A percentile compares a stretch with the other conserved stretches of the same genome.
Conservation (phyloP, 1,140 invertebrate species). For the Hycleus cichorii region DNA sequence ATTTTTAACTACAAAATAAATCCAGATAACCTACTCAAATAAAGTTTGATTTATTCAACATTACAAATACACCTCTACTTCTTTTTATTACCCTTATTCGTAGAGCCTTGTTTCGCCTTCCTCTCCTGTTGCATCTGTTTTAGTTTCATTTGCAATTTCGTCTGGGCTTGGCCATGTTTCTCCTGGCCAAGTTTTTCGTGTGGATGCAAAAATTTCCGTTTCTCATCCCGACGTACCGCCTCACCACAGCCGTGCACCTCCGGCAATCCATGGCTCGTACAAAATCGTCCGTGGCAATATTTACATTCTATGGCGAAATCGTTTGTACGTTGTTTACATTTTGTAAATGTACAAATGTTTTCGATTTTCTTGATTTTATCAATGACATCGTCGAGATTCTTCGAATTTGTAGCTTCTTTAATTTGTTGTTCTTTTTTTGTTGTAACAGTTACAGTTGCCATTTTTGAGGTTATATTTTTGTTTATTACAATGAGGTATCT, state of each 20-base stretch:
- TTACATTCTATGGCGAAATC: conserved; percentile 39
- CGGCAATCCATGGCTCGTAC: conserved; percentile 37
- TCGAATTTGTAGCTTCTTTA: conserved; percentile 29
- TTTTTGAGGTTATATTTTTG: no score
- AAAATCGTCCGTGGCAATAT: conserved; percentile 38
- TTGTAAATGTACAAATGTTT: conserved; percentile 35
- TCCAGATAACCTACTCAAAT: background rate
- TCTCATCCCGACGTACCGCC: conserved; percentile 37
- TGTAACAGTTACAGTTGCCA: background rate
- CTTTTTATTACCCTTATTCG: conserved; percentile 32
- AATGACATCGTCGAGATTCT: conserved; percentile 33
- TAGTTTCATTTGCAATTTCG: conserved; percentile 37
- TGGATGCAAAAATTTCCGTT: conserved; percentile 35
- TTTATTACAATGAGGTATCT: no score
- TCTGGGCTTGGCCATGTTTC: conserved; percentile 35
- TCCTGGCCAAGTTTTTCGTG: conserved; percentile 32
- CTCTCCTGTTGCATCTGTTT: conserved; percentile 39
- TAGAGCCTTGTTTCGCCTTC: conserved; percentile 36
- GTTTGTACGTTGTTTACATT: conserved; percentile 37
- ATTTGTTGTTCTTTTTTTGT: conserved; percentile 36
- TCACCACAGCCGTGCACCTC: conserved; percentile 42
- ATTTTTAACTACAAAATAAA: no score
- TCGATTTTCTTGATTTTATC: conserved; percentile 37
- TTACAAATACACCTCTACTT: conserved; percentile 2
- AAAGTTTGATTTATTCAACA: background rate